Base-by-base conservation (phyloP, 2,113 vertebrate species). In the Stigmatopora nigra region DNA sequence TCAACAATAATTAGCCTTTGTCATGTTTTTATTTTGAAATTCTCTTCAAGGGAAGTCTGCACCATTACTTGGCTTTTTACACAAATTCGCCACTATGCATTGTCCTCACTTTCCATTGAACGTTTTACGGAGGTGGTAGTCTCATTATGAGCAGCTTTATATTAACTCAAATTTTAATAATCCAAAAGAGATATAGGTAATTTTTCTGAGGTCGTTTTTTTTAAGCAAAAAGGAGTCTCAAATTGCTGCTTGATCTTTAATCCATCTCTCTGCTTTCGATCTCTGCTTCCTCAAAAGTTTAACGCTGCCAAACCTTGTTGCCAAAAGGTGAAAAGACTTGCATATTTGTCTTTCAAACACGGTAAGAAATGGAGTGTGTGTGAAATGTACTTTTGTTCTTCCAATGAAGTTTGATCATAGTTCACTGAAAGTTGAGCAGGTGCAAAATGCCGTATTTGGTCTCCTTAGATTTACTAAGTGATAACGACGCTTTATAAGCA, bases 331-430 rank as follows among this genome's bases (percentile, higher is more conserved):
- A 15, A 60, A 22, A 65, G 59, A 20, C 38, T 36, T 7, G 0
- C 17, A 11, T 65, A 11, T 65, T 56, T 4, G 17, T 45, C 41
- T 44, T 48, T 6, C 49, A 11, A 1, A 64, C 63, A 22, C 0
- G 78, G 84, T 82, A 79, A 83, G 76, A 71, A 68, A 3, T 41
- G 0, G 41, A 22, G 7, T 57, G 10, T 57, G 19, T 48, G 14
- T 51, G 11, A 7, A 41, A 38, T 46, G 25, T 49, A 12, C 47
- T 0, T 19, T 7, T 1, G 2, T 11, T 69, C 11, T 7, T 45
- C 41, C 7, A 8, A 15, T 14, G 35, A 51, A 60, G 20, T 67
- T 71, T 61, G 20, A 7, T 41, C 17, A 45, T 17, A 7, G 3
- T 61, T 4, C 19, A 20, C 14, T n/a, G 25, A 6, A 1, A 22